Evolutionary conservation across 2,113 vertebrate genomes (phyloP), one percentile per base, ranked within the genome.

Genomic region (Chloebia gouldiae): DNA sequence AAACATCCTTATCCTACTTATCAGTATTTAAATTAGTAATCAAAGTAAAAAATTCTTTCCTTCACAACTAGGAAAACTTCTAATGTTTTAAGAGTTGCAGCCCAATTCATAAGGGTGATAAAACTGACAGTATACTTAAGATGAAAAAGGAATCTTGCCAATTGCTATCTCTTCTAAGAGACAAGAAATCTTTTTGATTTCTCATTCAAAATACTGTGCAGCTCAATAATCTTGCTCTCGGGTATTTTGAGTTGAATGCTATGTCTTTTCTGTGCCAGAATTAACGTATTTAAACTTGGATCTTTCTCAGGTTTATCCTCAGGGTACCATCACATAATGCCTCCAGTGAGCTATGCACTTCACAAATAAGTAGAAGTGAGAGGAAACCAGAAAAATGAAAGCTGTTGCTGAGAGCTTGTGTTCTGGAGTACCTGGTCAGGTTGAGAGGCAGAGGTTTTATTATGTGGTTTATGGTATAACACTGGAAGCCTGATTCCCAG

Each of bases 131-230:
- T 45, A 17, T 85, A 64, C 47, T 94, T 92, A 75, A 77, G 61
- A 84, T 81, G 44, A 81, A 76, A 85, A 66, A 72, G 14, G 21
- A 93, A 53, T 57, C 63, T 91, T 88, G 76, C 82, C 76, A 86
- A 59, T 63, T 81, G 28, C 60, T 83, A 4, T 86, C 59, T 71
- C 30, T 93, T 56, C 35, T 90, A 83, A 31, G 71, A 93, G 71
- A 91, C 22, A 51, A 69, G 66, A 93, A 88, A 81, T 86, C 47
- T 88, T 90, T 95, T 93, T 86, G 69, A 86, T 93, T 92, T 93
- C 75, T 80, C 56, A 49, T 91, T 95, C 76, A 83, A 93, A 88
- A 90, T 77, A 80, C 50, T 51, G 22, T 53, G 19, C 66, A 88
- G 37, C 79, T 91, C 59, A 82, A 57, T 85, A 88, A 73, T 81